Percentiles rank a stretch among this genome's conserved stretches.
Evolutionary conservation across 2,113 vertebrate species (phyloP).

Genomic region (Oenanthe melanoleuca): DNA sequence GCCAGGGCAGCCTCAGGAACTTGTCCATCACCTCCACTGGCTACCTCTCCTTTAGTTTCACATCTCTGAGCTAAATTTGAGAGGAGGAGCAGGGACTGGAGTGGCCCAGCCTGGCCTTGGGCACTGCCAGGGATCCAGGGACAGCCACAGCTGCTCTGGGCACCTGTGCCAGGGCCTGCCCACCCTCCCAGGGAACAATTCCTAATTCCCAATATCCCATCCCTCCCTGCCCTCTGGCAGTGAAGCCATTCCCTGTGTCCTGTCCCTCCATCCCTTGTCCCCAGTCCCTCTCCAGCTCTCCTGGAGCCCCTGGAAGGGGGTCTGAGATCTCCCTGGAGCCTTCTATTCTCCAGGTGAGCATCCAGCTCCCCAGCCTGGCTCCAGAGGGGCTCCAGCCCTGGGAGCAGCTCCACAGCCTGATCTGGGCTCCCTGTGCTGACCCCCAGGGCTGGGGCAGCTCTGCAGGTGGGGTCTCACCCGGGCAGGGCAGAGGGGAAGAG

Average conservation of each 20-base stretch:
- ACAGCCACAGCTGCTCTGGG: background rate
- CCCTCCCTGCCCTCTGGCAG: background rate
- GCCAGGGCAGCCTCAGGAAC: background rate
- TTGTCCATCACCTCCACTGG: accelerated
- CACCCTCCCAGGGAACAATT: background rate
- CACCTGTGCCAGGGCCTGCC: background rate
- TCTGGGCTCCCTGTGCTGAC: background rate
- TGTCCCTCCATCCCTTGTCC: background rate
- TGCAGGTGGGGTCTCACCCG: background rate
- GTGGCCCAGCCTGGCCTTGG: background rate
- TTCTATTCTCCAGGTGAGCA: background rate
- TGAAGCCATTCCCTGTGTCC: background rate
- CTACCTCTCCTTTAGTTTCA: background rate
- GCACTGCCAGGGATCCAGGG: background rate
- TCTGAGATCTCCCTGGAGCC: background rate
- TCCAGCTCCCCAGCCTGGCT: background rate
- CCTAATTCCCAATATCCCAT: background rate
- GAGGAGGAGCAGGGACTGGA: background rate
- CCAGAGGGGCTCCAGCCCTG: background rate
- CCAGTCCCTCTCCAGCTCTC: background rate
- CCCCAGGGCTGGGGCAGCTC: background rate
- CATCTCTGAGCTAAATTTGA: accelerated
- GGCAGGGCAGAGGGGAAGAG: background rate
- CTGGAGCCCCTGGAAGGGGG: background rate
- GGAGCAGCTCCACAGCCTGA: accelerated